Evolutionary conservation across 2,888 invertebrate species (phyloP), one percentile per base, ranked within the genome.

Genomic region (Nemurella pictetii): DNA sequence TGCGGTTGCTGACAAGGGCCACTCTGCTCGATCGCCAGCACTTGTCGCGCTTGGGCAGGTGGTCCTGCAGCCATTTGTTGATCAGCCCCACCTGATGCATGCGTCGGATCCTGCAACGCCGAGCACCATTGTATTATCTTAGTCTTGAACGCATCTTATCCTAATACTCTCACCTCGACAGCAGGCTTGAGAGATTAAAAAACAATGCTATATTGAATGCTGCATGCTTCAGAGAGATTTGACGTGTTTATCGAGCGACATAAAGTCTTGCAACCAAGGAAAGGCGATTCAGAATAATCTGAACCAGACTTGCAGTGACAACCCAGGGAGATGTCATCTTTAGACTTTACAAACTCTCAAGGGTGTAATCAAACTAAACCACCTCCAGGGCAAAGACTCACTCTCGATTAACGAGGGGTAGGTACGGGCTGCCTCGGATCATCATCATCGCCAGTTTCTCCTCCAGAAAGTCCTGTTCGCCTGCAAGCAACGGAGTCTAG

Each of bases 51-150:
- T 93, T 93, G 0, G 97, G 96, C 88, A 96, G 91, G 90, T 95
- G 95, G 36, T 94, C 94, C 30, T 92, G 91, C 86, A 96, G 92
- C 97, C 97, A 98, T 89, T 96, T 96, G 84, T 94, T 92, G 83
- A 97, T 95, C 87, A 98, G 92, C 7, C 98, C 98, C 84, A 95
- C 95, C 89, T 96, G 96, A 88, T 96, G 95, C 92, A 97, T 94
- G 84, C 94, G 93, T 88, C 93, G 94, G 84, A 97, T 94, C 89
- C 96, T 96, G 29, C 29, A 75, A n/a, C 12, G n/a, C 12, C 2
- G 27, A n/a, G 74, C n/a, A n/a, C 74, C 26, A 26, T n/a, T n/a
- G n/a, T n/a, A 27, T 28, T 25, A 75, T 75, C 29, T 28, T 75
- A 29, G 75, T 5, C 29, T 74, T 75, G n/a, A n/a, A n/a, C n/a